Evolutionary conservation across 2,888 invertebrate species (phyloP).

Genomic region (Eurois occulta): DNA sequence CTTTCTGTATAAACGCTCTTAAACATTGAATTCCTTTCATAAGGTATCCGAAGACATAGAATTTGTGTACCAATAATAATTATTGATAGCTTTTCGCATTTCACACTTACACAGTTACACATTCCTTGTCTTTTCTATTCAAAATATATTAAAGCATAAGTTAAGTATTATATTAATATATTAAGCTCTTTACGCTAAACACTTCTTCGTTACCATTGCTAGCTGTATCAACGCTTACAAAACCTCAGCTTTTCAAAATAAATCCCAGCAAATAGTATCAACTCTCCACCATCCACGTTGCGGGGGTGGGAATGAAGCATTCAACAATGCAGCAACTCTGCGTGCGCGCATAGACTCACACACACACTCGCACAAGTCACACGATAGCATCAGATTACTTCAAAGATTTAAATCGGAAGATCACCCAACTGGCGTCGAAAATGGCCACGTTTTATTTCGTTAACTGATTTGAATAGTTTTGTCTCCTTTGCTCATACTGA

Average conservation of each 20-base stretch:
- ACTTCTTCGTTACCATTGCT: no score
- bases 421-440: neutral
- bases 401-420: neutral
- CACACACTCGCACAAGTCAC: constrained; percentile 52
- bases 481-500: neutral
- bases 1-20: no score
- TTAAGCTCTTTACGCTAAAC: no score
- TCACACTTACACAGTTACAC: no score
- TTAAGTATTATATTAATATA: no score
- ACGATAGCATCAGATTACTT: constrained; percentile 64
- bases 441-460: neutral
- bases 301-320: constrained; percentile 71
- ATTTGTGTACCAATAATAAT: neutral
- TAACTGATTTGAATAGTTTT: neutral
- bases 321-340: constrained; percentile 73
- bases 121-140: no score
- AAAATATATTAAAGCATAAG: no score
- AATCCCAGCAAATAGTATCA: constrained; percentile 62
- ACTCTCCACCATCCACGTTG: constrained; percentile 29
- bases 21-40: no score
- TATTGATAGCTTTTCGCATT: neutral
- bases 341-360: constrained; percentile 65
- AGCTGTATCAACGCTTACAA: no score
- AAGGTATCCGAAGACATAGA: no score
- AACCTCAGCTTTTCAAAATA: neutral